Evolutionary conservation across 2,797 vertebrate genomes (phyloP).

Genomic region (Acanthornis magna): DNA sequence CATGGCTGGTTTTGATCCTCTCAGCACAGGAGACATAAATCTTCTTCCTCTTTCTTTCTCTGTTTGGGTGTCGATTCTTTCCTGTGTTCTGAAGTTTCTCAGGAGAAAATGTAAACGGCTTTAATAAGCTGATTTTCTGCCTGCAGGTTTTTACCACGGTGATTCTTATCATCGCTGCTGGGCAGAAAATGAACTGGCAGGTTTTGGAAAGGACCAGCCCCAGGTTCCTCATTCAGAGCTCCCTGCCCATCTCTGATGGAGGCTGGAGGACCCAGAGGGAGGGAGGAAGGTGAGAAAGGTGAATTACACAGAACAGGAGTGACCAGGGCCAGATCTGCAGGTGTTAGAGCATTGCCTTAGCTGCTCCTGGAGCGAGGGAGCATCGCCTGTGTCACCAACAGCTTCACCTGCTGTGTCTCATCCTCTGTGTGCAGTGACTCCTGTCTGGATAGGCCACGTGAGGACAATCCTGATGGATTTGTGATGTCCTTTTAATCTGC

Average conservation of each 20-base stretch:
- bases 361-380: background rate
- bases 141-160: background rate
- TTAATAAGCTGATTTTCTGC: background rate
- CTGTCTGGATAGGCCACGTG: background rate
- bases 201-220: background rate
- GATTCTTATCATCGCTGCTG: no score
- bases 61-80: conserved; percentile 50
- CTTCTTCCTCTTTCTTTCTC: conserved; percentile 44
- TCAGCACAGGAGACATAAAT: conserved; percentile 12
- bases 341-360: background rate
- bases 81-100: conserved; percentile 46
- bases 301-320: background rate
- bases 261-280: background rate
- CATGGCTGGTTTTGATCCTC: conserved; percentile 57
- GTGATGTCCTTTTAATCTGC: background rate
- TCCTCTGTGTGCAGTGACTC: background rate
- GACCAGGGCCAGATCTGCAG: background rate
- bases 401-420: background rate
- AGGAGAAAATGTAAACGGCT: background rate
- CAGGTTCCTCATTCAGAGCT: accelerated
- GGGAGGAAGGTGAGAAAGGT: background rate
- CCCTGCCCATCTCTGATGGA: background rate
- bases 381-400: accelerated
- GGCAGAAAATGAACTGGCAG: background rate
- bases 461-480: background rate